Percentiles rank a stretch among this genome's conserved stretches.
Conservation (phyloP, 2,797 vertebrate species). For the Premnoplex brunnescens region DNA sequence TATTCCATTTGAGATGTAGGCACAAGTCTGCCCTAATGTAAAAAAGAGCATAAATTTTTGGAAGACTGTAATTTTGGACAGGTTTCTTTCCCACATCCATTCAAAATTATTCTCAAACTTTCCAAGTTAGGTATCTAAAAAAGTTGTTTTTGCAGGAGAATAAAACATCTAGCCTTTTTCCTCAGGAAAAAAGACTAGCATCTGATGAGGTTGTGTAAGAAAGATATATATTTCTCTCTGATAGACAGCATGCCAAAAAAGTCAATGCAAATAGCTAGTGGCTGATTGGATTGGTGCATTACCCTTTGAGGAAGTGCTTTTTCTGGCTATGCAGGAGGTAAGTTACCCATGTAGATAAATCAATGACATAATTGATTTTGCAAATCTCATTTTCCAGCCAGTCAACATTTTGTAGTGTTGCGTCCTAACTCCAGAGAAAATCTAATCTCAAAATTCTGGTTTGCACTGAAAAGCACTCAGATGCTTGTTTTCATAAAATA, state of each 20-base stretch:
- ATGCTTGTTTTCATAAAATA: background rate
- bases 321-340: background rate
- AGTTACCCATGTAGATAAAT: conserved; percentile 15
- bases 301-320: background rate
- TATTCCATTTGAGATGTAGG: background rate
- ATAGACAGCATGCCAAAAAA: background rate
- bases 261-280: background rate
- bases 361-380: conserved; percentile 1
- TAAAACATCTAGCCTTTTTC: background rate
- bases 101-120: background rate
- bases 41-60: background rate
- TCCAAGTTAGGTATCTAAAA: background rate
- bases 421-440: background rate
- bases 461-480: background rate
- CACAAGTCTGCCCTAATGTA: background rate
- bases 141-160: background rate
- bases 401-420: background rate
- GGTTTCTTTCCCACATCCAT: background rate
- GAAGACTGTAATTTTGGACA: background rate
- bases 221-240: background rate
- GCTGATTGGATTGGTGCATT: background rate
- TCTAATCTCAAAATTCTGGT: background rate
- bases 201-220: background rate
- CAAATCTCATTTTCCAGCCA: conserved; percentile 31
- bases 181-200: background rate